Evolutionary conservation across 2,888 invertebrate species (phyloP).

Genomic region (Aphrophora alni): DNA sequence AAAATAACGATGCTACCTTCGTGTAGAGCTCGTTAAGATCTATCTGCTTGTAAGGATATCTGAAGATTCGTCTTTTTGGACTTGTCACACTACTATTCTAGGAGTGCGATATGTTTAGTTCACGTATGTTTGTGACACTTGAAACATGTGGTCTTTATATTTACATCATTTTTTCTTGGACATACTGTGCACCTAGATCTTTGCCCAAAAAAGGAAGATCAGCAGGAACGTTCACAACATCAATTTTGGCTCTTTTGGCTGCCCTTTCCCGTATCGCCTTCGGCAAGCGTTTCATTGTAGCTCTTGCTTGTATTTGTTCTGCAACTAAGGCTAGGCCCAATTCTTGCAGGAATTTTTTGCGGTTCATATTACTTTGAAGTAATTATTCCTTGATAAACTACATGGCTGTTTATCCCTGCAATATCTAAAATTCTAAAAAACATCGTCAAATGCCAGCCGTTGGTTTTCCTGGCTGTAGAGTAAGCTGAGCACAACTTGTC

Average conservation of each 20-base stretch:
- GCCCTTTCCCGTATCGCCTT: neutral
- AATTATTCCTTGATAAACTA: neutral
- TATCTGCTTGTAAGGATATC: no score
- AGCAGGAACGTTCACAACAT: neutral
- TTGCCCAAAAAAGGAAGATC: neutral
- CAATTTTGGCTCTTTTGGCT: constrained; percentile 6
- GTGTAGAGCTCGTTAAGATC: no score
- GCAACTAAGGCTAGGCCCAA: neutral
- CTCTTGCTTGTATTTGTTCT: neutral
- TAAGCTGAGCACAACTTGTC: constrained; percentile 40
- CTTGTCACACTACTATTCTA: no score
- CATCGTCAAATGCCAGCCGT: constrained; percentile 39
- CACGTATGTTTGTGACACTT: constrained; percentile 6
- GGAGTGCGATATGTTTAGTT: no score
- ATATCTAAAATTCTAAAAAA: constrained; percentile 27
- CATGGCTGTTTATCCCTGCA: constrained; percentile 10
- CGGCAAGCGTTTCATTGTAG: constrained; percentile 17
- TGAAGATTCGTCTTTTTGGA: no score
- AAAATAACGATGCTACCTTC: no score
- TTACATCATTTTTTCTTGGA: constrained; percentile 10
- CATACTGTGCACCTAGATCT: constrained; percentile 13
- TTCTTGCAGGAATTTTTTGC: constrained; percentile 15
- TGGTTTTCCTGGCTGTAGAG: constrained; percentile 36
- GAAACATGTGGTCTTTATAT: constrained; percentile 2
- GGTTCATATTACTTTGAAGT: neutral